Conservation (phyloP, 2,797 vertebrate genomes). For the Falco biarmicus region DNA sequence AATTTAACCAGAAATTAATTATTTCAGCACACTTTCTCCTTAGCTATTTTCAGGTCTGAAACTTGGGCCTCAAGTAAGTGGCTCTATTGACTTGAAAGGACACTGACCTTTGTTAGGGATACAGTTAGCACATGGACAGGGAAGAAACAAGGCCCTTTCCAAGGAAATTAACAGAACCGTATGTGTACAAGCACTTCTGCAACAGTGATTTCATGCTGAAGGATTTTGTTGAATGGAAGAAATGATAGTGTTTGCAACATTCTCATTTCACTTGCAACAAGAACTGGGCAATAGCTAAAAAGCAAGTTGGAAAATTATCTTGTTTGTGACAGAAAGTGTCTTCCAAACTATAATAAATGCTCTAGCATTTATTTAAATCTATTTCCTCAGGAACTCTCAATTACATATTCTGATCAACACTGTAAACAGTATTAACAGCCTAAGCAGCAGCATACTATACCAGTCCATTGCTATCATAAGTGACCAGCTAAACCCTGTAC, state of each 20-base stretch:
- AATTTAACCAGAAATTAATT: not conserved
- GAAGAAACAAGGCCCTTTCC: not conserved
- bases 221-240: not conserved
- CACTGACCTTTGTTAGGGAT: not conserved
- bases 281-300: not conserved
- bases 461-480: not conserved
- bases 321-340: not conserved
- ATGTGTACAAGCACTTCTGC: not conserved
- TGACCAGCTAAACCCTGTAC: not conserved
- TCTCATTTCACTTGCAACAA: not conserved
- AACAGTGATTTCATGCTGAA: not conserved
- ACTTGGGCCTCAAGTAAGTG: not conserved
- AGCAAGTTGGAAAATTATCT: not conserved
- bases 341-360: not conserved
- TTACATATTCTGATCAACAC: not conserved
- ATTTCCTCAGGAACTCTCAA: not conserved
- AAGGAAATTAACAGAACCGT: not conserved
- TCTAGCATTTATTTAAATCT: not conserved
- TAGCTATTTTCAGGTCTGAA: not conserved
- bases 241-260: not conserved
- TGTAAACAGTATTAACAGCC: not conserved
- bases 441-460: not conserved
- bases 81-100: not conserved
- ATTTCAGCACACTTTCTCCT: not conserved
- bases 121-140: not conserved